phyloP scores from a whole-genome alignment of 2,113 vertebrate species.

The Symphodus melops region DNA sequence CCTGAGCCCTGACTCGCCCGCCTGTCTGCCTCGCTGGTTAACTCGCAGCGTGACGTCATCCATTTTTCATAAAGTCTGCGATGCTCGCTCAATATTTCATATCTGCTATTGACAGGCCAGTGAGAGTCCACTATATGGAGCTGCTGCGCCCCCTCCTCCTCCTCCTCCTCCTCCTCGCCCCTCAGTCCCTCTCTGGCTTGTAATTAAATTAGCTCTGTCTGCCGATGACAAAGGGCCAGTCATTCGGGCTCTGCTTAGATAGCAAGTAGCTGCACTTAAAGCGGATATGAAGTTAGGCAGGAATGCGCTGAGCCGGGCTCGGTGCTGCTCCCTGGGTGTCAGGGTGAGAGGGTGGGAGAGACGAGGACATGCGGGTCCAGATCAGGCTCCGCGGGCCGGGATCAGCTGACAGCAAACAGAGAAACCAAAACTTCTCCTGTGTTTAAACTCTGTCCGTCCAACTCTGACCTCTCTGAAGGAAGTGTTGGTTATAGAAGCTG shows the following conservation, averaged over 20 bases:
- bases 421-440: constrained; percentile 11
- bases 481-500: not conserved
- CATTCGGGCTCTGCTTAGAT: constrained; percentile 67
- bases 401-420: constrained; percentile 15
- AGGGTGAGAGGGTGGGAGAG: constrained; percentile 14
- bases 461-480: constrained; percentile 16
- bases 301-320: constrained; percentile 66
- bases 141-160: constrained; percentile 10
- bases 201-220: constrained; percentile 77
- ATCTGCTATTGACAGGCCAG: constrained; percentile 65
- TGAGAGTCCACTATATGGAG: constrained; percentile 33
- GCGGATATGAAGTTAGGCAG: constrained; percentile 78
- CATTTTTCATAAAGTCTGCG: constrained; percentile 78
- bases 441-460: not conserved
- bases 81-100: constrained; percentile 76
- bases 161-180: not conserved
- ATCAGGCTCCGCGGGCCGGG: constrained; percentile 3
- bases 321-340: constrained; percentile 22
- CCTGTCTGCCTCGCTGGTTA: constrained; percentile 62
- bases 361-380: constrained; percentile 16
- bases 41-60: constrained; percentile 63
- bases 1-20: constrained; percentile 23
- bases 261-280: constrained; percentile 61
- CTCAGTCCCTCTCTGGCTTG: constrained; percentile 39
- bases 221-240: constrained; percentile 75